Base-by-base conservation (phyloP, 2,888 invertebrate genomes). In the Lycaena phlaeas region DNA sequence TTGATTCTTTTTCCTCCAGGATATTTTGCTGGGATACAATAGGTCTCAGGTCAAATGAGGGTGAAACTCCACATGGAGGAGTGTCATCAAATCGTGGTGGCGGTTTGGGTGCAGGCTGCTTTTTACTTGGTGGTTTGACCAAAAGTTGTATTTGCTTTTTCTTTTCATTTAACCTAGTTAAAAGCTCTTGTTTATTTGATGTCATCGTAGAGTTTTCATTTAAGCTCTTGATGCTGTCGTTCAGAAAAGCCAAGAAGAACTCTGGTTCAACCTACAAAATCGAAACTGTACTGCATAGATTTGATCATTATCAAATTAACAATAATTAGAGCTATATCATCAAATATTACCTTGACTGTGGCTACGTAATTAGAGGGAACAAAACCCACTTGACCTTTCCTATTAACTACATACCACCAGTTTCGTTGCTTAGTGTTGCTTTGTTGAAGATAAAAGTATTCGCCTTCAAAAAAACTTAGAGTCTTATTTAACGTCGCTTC, bases 381-480 rank as follows among this genome's bases (percentile, higher is more conserved):
- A 62, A 93, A 94, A 38, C 94, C 94, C 52, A 93, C 88, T 69
- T 92, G 91, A 55, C 93, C 94, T 64, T 88, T 89, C 67, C 87
- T 89, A 77, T 93, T 93, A 53, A 94, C 90, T 36, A 94, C 94
- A 85, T 93, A 92, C 94, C 93, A 94, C 94, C 94, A 94, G 66
- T 94, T 94, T 49, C 90, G 87, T 65, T 93, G 92, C 59, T 93
- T 92, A 2, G 90, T 90, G 48, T 90, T 91, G 14, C 87, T 90
- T 64, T 93, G 93, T 59, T 94, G 90, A 12, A 94, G 78, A 56
- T 92, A 89, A 67, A 94, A 94, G 65, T 89, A 90, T 66, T 94
- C 94, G 46, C 92, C 92, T 60, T 90, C 91, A 51, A 87, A 87
- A 71, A 94, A 94, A 64, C 91, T 92, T 45, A 94, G 79, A 4